Evolutionary conservation across 2,113 vertebrate species (phyloP), one percentile per base, ranked within the genome.

Genomic region (Malurus melanocephalus): DNA sequence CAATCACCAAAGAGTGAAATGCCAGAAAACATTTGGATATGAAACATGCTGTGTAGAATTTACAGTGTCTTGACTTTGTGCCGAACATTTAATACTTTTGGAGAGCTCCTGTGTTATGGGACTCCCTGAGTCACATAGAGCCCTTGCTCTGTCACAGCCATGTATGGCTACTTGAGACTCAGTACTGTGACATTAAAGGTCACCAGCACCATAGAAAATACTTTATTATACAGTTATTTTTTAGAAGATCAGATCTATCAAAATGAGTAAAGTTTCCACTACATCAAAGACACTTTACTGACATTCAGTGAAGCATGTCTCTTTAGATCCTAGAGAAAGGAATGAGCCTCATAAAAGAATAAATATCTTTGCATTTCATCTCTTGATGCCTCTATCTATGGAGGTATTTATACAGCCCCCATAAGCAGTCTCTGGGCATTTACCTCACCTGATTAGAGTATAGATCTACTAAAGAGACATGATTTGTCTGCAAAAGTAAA

Each of bases 311-410:
- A 90, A 74, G 60, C 78, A 26, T 46, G 11, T 74, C 55, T 88
- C 74, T 67, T 95, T 67, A 90, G 64, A 76, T 74, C 48, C 35
- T 60, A 26, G 43, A 68, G 40, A 81, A 88, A 82, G 30, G 59
- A 94, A 87, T 69, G 28, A 93, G 24, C 52, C 71, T 87, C 88
- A 69, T 93, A 95, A 96, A 93, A 88, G 77, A 90, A 87, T 90
- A 89, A 84, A 76, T 82, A 80, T 92, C 55, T 87, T 89, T 56
- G 20, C 67, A 87, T 88, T 95, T 89, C 67, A 93, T 95, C 87
- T 93, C 78, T 49, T 61, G 59, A 79, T 87, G 32, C 15, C 67
- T 87, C 84, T 93, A 64, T 94, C 90, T 93, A 73, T 89, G 90
- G 84, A 93, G 84, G 80, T 90, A 90, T 93, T 94, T 94, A 87